Conservation (phyloP, 2,888 invertebrate species). For the Rotaria socialis region DNA sequence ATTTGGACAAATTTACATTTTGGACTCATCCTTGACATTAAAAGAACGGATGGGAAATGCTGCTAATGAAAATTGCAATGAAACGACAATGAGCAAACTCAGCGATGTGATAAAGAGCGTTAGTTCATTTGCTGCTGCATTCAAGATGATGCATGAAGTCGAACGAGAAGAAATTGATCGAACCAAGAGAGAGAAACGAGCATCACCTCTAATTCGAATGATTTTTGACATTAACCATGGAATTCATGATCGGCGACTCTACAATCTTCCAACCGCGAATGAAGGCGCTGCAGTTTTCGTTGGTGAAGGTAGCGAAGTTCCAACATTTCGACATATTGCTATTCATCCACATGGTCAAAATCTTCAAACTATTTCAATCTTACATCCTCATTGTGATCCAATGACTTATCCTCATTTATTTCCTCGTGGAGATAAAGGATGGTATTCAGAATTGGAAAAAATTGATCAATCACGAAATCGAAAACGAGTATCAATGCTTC, state of each 20-base stretch:
- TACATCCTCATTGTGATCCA: neutral
- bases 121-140: conserved; percentile 45
- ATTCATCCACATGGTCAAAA: neutral
- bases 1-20: conserved; percentile 48
- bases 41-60: conserved; percentile 43
- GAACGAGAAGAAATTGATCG: conserved; percentile 25
- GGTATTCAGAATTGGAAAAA: neutral
- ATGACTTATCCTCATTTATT: conserved; percentile 25
- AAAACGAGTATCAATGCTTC: neutral
- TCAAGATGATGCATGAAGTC: conserved; percentile 19
- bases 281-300: conserved; percentile 7
- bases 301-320: neutral
- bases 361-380: neutral
- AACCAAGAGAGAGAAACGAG: conserved; percentile 29
- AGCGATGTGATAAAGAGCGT: conserved; percentile 37
- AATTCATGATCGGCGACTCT: neutral
- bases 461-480: neutral
- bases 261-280: conserved; percentile 19
- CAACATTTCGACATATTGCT: conserved; percentile 9
- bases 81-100: conserved; percentile 44
- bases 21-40: conserved; percentile 48
- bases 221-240: neutral
- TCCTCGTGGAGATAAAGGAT: conserved; percentile 24
- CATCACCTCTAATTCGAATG: conserved; percentile 29
- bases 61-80: conserved; percentile 42